Conservation (phyloP, 2,888 invertebrate genomes). For the Mythimna vitellina region DNA sequence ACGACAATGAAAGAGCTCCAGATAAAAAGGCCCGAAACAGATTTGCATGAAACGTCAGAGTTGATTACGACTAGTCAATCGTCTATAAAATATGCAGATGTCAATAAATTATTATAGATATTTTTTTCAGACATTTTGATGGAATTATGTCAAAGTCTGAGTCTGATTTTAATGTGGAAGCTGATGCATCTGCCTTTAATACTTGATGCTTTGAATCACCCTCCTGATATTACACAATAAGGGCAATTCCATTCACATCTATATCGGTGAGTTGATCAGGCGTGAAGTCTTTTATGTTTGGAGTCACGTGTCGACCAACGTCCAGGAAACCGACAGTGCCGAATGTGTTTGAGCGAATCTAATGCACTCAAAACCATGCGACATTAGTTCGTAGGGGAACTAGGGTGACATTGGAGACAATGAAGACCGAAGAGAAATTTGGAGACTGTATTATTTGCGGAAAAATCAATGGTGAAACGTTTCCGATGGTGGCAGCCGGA, state of each 20-base stretch:
- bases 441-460: constrained; percentile 86
- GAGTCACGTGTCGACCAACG: constrained; percentile 87
- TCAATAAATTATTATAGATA: constrained; percentile 71
- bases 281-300: constrained; percentile 89
- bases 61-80: constrained; percentile 80
- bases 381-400: constrained; percentile 73
- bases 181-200: constrained; percentile 65
- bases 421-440: constrained; percentile 73
- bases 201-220: constrained; percentile 70
- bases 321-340: constrained; percentile 85
- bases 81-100: constrained; percentile 75
- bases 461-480: constrained; percentile 88
- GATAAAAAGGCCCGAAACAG: constrained; percentile 86
- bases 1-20: constrained; percentile 85
- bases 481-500: constrained; percentile 82
- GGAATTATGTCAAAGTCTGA: constrained; percentile 22
- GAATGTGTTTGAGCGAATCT: constrained; percentile 88
- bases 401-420: constrained; percentile 73
- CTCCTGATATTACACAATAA: constrained; percentile 85
- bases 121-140: constrained; percentile 30
- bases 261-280: constrained; percentile 84
- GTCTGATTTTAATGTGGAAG: constrained; percentile 57
- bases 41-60: constrained; percentile 88
- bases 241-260: constrained; percentile 89
- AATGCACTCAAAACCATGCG: constrained; percentile 89